Base-by-base conservation (phyloP, 2,888 invertebrate genomes). In the Lasioglossum pauxillum region DNA sequence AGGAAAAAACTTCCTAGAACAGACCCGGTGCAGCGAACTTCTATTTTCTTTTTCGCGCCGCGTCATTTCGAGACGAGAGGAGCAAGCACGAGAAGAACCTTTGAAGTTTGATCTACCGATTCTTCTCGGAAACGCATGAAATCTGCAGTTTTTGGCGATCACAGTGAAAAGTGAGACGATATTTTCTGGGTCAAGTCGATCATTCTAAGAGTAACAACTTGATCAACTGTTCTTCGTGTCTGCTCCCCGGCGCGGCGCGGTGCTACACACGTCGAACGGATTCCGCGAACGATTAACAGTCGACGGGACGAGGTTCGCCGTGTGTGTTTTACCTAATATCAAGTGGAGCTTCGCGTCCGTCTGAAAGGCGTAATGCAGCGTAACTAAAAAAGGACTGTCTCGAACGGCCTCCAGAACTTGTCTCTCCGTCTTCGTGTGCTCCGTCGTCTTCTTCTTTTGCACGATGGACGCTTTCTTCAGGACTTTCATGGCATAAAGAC, bases 401-500 rank as follows among this genome's bases (percentile, higher is more conserved):
- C 99, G 96, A 86, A 99, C 98, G 78, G 98, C 98, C 95, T 99
- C 99, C 91, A 99, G 96, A 85, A 99, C 99, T 96, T 99, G 98
- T 95, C 99, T 96, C 95, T 99, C 99, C 79, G 99, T 99, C 96
- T 98, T 97, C 49, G 99, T 99, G 96, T 99, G 99, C 95, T 99
- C 99, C 19, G 99, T 98, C 82, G 99, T 99, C 96, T 99, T 99
- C 95, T 98, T 97, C 96, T 98, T 99, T 95, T 98, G 98, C 64
- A 99, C 98, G 92, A 99, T 99, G 46, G 98, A 98, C 80, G 98
- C 98, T 95, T 99, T 99, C 96, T 99, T 99, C 94, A 99, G 96
- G 90, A 99, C 99, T 96, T 99, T 99, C 99, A 99, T 99, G 83
- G 99, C 99, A 96, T 99, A 99, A 86, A 99, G 96, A 91, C 98